Base-by-base conservation (phyloP, 2,113 vertebrate genomes). In the Crypturellus undulatus region DNA sequence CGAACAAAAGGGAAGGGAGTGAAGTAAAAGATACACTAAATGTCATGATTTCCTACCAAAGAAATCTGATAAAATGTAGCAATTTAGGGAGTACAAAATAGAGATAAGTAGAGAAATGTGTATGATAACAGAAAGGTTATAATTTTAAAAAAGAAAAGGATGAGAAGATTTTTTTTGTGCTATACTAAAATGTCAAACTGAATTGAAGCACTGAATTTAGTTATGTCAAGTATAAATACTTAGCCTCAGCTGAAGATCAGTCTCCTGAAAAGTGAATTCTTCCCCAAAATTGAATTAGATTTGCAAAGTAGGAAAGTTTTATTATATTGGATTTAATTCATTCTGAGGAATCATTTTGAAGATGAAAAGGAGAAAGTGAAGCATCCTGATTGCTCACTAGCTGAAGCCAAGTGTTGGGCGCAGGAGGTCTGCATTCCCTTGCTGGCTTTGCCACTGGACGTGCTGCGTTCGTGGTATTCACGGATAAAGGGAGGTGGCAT, bases 151-250 rank as follows among this genome's bases (percentile, higher is more conserved):
- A 64, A 77, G 18, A 87, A 81, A 71, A 59, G 6, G 1, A 71
- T 47, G n/a, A 77, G 12, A 70, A 80, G 5, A 42, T 43, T 59
- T 83, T 59, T 83, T 87, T 80, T 15, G 13, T 88, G 22, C 38
- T 64, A 47, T 26, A 34, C n/a, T n/a, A 12, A 90, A 91, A 80
- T 16, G 24, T 62, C 90, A 58, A 18, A 87, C 28, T 68, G 71
- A 87, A 89, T 76, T 72, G 75, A 82, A 88, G 60, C 20, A 56
- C 79, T 71, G 79, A 75, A 80, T 94, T 87, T 54, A 77, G 32
- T 91, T 85, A 75, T 60, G 64, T 91, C 77, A 84, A 75, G 77
- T 80, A 78, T 67, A 80, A 92, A 80, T 83, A 88, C 76, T 88
- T 92, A 49, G 64, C 26, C 26, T 85, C 32, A 71, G 73, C 71